These are phyloP conservation scores for Calephelis nemesis DNA, from an alignment of 1,140 invertebrate genomes.

Conservation along the genomic window DNA sequence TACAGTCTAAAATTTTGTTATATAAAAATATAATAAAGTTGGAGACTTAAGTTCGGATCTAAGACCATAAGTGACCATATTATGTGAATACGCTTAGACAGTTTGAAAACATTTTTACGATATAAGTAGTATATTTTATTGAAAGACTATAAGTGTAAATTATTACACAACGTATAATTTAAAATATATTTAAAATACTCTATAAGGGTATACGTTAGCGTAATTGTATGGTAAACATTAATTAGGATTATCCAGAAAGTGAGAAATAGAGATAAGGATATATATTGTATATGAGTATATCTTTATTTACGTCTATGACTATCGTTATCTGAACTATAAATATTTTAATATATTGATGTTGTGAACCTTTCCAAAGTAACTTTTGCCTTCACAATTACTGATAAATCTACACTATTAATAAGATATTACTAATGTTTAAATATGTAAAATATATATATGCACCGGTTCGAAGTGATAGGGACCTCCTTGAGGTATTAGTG, in stretches of 20 bases:
- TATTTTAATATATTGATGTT: constrained; percentile 46
- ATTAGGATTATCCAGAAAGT: constrained; percentile 60
- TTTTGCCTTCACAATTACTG: constrained; percentile 48
- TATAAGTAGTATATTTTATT: neutral
- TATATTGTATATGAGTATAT: constrained; percentile 3
- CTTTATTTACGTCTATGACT: constrained; percentile 1
- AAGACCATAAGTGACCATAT: too few species aligned
- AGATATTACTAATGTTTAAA: constrained; percentile 30
- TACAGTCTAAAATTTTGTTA: too few species aligned
- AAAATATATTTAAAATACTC: constrained; percentile 18
- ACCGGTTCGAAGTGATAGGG: neutral
- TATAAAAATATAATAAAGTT: too few species aligned
- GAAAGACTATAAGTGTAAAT: constrained; percentile 1
- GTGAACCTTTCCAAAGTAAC: constrained; percentile 48
- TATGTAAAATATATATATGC: constrained; percentile 24
- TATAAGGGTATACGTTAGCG: constrained; percentile 15
- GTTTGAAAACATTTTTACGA: neutral
- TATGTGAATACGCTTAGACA: neutral
- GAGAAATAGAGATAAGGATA: constrained; percentile 56
- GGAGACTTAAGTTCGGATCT: too few species aligned
- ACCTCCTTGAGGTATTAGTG: neutral
- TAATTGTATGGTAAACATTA: constrained; percentile 16
- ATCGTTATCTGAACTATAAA: constrained; percentile 19
- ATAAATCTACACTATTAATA: constrained; percentile 24
- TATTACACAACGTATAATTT: neutral